A percentile compares a stretch with the other conserved stretches of the same genome.
phyloP scores from a whole-genome alignment of 1,140 invertebrate genomes.

The Nasonia giraulti region DNA sequence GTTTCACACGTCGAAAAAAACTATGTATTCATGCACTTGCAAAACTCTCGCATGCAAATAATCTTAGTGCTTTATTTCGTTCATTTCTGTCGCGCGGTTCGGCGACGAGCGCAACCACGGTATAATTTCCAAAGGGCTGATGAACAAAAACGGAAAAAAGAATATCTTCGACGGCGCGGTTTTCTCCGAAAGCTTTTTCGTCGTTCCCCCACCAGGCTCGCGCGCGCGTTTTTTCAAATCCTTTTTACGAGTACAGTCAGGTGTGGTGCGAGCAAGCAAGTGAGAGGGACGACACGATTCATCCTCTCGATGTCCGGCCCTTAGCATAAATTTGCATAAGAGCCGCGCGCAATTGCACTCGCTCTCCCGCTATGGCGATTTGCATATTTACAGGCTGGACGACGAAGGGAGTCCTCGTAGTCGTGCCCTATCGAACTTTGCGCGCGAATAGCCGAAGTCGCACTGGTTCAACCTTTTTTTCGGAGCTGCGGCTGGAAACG shows the following conservation, averaged over 20 bases:
- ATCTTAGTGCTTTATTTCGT: no score
- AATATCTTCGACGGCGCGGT: neutral
- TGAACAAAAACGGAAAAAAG: neutral
- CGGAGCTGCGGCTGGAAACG: neutral
- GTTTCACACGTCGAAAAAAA: neutral
- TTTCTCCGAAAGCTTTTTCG: conserved; percentile 34
- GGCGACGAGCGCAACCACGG: no score
- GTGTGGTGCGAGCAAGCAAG: conserved; percentile 36
- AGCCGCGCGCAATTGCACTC: conserved; percentile 43
- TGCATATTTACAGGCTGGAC: conserved; percentile 47
- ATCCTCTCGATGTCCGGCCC: conserved; percentile 56
- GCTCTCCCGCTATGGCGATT: conserved; percentile 31
- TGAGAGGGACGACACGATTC: conserved; percentile 27
- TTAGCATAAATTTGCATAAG: conserved; percentile 64
- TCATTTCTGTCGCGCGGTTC: neutral
- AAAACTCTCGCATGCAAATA: neutral
- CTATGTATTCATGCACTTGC: neutral
- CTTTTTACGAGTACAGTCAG: conserved; percentile 48
- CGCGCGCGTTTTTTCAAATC: conserved; percentile 6
- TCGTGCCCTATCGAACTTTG: conserved; percentile 34
- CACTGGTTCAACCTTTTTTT: neutral
- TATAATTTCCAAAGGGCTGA: neutral
- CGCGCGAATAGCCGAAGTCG: neutral
- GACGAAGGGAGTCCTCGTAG: neutral
- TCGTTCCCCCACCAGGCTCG: neutral